Conservation (phyloP, 2,113 vertebrate species). For the Pipa parva region DNA sequence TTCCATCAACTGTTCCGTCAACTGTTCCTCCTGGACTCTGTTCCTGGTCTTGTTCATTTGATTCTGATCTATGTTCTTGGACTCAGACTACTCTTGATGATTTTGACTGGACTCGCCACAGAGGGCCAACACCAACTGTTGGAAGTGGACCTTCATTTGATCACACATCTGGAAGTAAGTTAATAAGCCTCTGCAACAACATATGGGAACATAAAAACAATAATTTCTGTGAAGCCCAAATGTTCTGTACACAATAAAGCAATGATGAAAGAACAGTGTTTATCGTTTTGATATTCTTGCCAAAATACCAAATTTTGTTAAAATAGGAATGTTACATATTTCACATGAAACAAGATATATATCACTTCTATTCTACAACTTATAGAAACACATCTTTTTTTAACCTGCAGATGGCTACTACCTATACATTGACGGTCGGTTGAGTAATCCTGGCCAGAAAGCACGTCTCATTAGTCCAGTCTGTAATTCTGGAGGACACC, state of each 20-base stretch:
- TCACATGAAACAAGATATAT: too few species aligned
- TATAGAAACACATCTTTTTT: too few species aligned
- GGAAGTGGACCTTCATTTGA: neutral
- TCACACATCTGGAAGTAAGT: neutral
- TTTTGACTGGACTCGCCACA: slow-evolving; percentile 2
- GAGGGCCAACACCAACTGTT: neutral
- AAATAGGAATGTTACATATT: too few species aligned
- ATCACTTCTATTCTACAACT: neutral
- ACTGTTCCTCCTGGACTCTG: neutral
- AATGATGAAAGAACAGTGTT: too few species aligned
- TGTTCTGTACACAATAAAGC: too few species aligned
- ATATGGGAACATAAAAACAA: too few species aligned
- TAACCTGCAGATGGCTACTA: slow-evolving; percentile 69
- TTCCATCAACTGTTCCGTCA: too few species aligned
- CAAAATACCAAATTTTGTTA: too few species aligned
- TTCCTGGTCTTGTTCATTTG: slow-evolving; percentile 49
- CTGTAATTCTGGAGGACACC: slow-evolving; percentile 53
- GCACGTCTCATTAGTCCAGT: slow-evolving; percentile 60
- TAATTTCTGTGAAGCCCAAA: too few species aligned
- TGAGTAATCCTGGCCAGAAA: slow-evolving; percentile 49
- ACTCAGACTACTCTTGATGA: neutral
- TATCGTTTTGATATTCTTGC: too few species aligned
- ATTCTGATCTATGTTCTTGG: neutral
- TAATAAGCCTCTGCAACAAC: too few species aligned
- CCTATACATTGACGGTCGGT: slow-evolving; percentile 64